Conservation (phyloP, 53 echinoderm and acorn worm genomes). For the Hippasteria phrygiana region DNA sequence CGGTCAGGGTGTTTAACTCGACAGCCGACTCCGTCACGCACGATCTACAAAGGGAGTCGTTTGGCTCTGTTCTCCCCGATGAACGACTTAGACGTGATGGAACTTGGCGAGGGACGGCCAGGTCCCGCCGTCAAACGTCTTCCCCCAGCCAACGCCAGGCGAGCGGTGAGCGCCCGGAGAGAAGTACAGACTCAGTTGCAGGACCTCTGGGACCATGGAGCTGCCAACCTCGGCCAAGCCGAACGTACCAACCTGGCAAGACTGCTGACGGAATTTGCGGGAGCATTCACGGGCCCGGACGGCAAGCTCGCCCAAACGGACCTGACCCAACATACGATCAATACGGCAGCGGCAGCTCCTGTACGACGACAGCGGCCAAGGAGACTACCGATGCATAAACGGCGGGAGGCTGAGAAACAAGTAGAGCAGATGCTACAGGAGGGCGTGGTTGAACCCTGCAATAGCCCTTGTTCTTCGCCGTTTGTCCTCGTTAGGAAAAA, state of each 20-base stretch:
- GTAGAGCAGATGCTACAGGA: slow-evolving; percentile 63
- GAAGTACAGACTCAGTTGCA: neutral
- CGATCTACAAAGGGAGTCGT: neutral
- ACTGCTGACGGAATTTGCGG: neutral
- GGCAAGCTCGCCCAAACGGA: slow-evolving; percentile 36
- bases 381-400: slow-evolving; percentile 57
- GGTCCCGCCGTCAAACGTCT: too few relatives aligned
- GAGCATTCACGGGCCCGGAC: neutral
- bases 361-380: slow-evolving; percentile 66
- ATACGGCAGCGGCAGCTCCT: slow-evolving; percentile 41
- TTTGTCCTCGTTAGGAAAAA: slow-evolving; percentile 56
- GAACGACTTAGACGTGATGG: too few relatives aligned
- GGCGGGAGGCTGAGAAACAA: slow-evolving; percentile 51
- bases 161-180: too few relatives aligned
- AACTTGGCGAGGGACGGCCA: too few relatives aligned
- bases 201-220: neutral
- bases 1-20: neutral
- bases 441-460: slow-evolving; percentile 29
- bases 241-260: neutral
- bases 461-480: slow-evolving; percentile 58
- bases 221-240: neutral
- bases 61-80: slow-evolving; percentile 10
- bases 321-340: slow-evolving; percentile 6
- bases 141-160: neutral
- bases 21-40: neutral